phyloP scores from a whole-genome alignment of 2,113 vertebrate genomes.

The Isurus oxyrinchus region DNA sequence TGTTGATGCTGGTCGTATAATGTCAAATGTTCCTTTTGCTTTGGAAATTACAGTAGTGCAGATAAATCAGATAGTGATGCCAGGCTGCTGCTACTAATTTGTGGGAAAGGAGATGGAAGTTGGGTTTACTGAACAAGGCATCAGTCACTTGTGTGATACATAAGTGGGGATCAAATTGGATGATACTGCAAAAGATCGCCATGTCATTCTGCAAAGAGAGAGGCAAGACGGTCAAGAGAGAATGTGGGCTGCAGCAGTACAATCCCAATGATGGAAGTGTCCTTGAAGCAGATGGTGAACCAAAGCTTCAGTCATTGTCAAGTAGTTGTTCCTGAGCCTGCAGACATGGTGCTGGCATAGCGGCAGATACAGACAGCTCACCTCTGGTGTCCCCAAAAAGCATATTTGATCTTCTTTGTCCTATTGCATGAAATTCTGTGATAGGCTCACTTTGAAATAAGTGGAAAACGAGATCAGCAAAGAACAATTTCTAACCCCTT shows the following conservation, averaged over 20 bases:
- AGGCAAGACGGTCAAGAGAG: not conserved
- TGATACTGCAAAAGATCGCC: not conserved
- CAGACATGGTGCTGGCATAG: not conserved
- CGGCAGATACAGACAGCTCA: not conserved
- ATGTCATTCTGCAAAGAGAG: not conserved
- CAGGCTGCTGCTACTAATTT: not conserved
- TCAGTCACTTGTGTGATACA: not conserved
- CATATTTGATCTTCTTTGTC: not conserved
- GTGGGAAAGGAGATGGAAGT: not conserved
- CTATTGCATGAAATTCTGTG: not conserved
- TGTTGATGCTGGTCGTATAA: not conserved
- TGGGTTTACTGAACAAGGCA: not conserved
- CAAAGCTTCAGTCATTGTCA: not conserved
- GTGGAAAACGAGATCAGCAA: not conserved
- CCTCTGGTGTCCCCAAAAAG: not conserved
- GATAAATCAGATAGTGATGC: not conserved
- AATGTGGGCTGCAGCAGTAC: not conserved
- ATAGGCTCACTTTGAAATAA: not conserved
- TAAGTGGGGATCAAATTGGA: not conserved
- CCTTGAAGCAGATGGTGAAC: not conserved
- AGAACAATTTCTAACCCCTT: not conserved
- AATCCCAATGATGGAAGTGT: not conserved
- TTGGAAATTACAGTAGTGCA: not conserved
- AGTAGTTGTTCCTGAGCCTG: not conserved
- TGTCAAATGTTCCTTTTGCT: not conserved